These are phyloP conservation scores for Pitta sordida DNA, from an alignment of 2,113 vertebrate species.

Conservation along the genomic window DNA sequence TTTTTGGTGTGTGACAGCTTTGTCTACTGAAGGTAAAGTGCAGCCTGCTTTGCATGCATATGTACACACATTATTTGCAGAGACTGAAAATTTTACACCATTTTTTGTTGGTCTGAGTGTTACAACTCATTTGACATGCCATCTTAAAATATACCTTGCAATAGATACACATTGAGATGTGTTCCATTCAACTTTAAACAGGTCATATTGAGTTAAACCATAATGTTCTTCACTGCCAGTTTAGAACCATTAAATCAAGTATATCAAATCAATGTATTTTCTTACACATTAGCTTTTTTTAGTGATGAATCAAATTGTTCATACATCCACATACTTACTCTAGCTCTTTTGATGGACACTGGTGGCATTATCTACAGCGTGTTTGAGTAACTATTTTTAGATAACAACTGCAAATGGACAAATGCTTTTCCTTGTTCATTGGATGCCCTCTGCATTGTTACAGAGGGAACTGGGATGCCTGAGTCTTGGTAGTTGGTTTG, in stretches of 20 bases:
- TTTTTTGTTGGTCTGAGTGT: neutral
- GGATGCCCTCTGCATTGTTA: neutral
- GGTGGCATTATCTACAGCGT: neutral
- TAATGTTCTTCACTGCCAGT: neutral
- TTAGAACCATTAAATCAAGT: neutral
- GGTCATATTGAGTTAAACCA: neutral
- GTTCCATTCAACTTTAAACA: neutral
- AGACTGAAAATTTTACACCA: neutral
- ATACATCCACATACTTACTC: neutral
- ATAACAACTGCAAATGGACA: neutral
- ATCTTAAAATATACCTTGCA: neutral
- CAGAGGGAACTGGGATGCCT: neutral
- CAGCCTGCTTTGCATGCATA: neutral
- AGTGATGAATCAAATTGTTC: neutral
- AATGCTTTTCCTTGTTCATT: neutral
- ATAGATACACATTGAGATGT: neutral
- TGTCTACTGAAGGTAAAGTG: neutral
- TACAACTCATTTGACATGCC: neutral
- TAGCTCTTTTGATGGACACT: rapidly evolving
- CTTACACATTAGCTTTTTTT: neutral
- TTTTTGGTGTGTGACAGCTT: neutral
- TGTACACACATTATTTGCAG: neutral
- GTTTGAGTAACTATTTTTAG: neutral
- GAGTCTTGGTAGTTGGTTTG: neutral
- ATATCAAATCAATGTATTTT: neutral